Evolutionary conservation across 2,888 invertebrate genomes (phyloP), one percentile per base, ranked within the genome.

Genomic region (Steromphala cineraria): DNA sequence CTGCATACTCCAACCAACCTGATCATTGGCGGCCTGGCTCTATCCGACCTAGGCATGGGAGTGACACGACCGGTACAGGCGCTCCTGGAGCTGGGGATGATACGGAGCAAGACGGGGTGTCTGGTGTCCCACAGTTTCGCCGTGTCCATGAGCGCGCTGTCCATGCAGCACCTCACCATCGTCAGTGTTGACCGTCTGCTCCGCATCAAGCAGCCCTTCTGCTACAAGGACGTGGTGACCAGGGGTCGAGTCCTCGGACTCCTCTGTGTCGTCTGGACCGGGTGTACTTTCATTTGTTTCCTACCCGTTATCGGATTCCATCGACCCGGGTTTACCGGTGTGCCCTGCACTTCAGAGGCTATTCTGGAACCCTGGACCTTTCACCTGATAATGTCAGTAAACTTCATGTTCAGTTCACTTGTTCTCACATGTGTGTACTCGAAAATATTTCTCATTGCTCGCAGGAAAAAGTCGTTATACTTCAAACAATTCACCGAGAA

Each of bases 81-180:
- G 17, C 21, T 77, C 8, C 56, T 56, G 21, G 77, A 77, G 56
- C 56, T 77, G 5, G 36, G 40, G 10, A 0, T 76, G 17, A n/a
- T 56, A 36, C 19, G 24, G n/a, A n/a, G 28, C 40, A 21, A 36
- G 13, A 24, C n/a, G 19, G 53, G 53, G 15, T 77, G 77, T 56
- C 36, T 56, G 17, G 28, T 40, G 4, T 31, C 40, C 19, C 55
- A 56, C 36, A 31, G 53, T 21, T 21, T 21, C 10, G 13, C 56
- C 4, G 56, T 77, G 17, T 21, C 56, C 19, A n/a, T 77, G 15
- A 55, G 55, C 4, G 19, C 24, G n/a, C 55, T 77, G 8, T 77
- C 77, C 5, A 77, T 77, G 77, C 77, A 77, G 19, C 77, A 77
- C 13, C 55, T 77, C 24, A 55, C 56, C 21, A 17, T 77, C 17